Evolutionary conservation across 2,888 invertebrate species (phyloP).

Genomic region (Idaea straminata): DNA sequence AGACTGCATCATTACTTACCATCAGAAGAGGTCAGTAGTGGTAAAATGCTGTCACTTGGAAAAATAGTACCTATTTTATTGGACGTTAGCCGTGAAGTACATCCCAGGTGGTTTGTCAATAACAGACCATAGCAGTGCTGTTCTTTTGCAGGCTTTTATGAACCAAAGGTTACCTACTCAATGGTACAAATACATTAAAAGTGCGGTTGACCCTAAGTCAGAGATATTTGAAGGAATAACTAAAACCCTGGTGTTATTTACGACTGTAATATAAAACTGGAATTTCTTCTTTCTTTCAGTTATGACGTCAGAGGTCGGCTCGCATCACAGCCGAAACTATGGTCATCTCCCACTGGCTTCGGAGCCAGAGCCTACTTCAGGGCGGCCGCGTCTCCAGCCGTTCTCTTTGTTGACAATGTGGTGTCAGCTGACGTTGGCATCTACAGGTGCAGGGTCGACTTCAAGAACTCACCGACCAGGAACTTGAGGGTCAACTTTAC

Average conservation of each 20-base stretch:
- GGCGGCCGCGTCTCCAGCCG: slow-evolving; percentile 86
- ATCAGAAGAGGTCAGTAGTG: no score
- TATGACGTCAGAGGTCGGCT: slow-evolving; percentile 88
- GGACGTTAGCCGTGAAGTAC: no score
- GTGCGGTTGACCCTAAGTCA: no score
- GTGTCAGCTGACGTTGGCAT: slow-evolving; percentile 88
- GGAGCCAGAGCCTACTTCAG: slow-evolving; percentile 88
- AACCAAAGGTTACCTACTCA: no score
- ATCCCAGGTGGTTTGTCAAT: no score
- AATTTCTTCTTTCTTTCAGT: slow-evolving; percentile 59
- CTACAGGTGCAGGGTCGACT: slow-evolving; percentile 94
- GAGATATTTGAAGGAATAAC: no score
- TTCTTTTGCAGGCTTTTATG: no score
- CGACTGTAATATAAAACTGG: background rate
- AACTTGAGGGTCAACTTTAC: slow-evolving; percentile 93
- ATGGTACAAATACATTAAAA: no score
- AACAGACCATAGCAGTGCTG: no score
- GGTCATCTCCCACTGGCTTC: slow-evolving; percentile 88
- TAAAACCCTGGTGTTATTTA: background rate
- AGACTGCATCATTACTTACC: no score
- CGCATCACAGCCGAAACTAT: slow-evolving; percentile 87
- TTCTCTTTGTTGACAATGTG: slow-evolving; percentile 87
- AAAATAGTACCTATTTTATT: no score
- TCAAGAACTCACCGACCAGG: slow-evolving; percentile 92
- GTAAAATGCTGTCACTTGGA: no score